Percentiles rank a stretch among this genome's conserved stretches.
Conservation (phyloP, 2,797 vertebrate species). For the Notolepis coatsorum region DNA sequence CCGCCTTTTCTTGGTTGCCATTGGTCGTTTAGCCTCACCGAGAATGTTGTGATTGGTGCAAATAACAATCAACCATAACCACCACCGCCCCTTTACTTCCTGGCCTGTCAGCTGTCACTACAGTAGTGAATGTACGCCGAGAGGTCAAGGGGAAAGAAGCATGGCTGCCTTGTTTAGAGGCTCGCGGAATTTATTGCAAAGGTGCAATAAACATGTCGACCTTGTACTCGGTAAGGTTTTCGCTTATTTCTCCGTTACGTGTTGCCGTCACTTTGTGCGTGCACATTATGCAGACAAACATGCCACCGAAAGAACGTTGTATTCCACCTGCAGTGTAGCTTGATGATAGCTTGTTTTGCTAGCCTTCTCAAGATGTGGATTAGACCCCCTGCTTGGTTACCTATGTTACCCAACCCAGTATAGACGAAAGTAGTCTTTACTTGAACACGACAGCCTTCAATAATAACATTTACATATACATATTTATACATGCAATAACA, state of each 20-base stretch:
- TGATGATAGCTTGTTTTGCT: slow-evolving; percentile 63
- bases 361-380: slow-evolving; percentile 30
- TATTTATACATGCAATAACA: no score
- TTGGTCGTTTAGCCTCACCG: slow-evolving; percentile 36
- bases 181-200: slow-evolving; percentile 68
- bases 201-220: slow-evolving; percentile 76
- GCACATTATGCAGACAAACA: not conserved
- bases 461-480: no score
- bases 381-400: no score
- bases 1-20: slow-evolving; percentile 54
- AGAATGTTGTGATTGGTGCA: slow-evolving; percentile 55
- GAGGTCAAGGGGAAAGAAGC: slow-evolving; percentile 80
- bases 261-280: no score
- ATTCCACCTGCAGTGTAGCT: slow-evolving; percentile 2
- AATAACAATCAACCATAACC: slow-evolving; percentile 36
- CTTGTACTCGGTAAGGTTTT: slow-evolving; percentile 77
- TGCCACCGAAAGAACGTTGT: not conserved
- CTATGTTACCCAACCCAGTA: no score
- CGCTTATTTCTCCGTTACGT: not conserved
- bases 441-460: no score
- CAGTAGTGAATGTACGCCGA: slow-evolving; percentile 71
- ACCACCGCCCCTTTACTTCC: slow-evolving; percentile 40
- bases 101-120: slow-evolving; percentile 70
- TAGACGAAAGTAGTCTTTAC: no score
- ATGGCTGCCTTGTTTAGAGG: slow-evolving; percentile 84